Conservation (phyloP, 2,888 invertebrate species). For the Dastarcus helophoroides region DNA sequence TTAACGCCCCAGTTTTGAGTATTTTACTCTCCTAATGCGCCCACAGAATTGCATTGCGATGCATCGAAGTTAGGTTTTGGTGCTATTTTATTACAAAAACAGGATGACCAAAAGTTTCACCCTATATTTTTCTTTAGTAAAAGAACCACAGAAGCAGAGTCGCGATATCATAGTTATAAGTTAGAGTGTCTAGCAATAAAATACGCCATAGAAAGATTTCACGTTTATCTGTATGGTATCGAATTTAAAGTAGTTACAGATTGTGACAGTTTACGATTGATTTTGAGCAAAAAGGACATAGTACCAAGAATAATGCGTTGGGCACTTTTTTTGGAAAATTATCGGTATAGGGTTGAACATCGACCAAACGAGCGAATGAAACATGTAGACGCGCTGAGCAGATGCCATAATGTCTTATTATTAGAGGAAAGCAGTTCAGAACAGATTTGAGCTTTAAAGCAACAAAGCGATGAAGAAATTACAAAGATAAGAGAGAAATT, state of each 20-base stretch:
- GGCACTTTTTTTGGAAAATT: constrained; percentile 19
- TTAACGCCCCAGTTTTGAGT: constrained; percentile 19
- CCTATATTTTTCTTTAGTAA: constrained; percentile 27
- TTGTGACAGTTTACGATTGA: constrained; percentile 20
- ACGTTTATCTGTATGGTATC: constrained; percentile 21
- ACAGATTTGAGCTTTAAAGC: constrained; percentile 13
- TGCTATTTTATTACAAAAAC: constrained; percentile 24
- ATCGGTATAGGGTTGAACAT: constrained; percentile 16
- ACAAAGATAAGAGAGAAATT: constrained; percentile 13
- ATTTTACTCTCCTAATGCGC: constrained; percentile 22
- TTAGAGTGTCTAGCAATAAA: constrained; percentile 22
- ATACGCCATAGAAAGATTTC: constrained; percentile 20
- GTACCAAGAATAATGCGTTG: constrained; percentile 24
- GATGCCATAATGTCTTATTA: constrained; percentile 15
- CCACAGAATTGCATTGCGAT: constrained; percentile 28
- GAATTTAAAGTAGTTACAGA: constrained; percentile 23
- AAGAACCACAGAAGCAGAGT: constrained; percentile 20
- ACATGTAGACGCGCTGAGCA: constrained; percentile 25
- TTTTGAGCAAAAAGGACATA: constrained; percentile 22
- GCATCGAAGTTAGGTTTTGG: constrained; percentile 24
- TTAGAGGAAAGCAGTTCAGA: constrained; percentile 18
- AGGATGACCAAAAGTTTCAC: constrained; percentile 20
- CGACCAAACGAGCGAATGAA: constrained; percentile 16
- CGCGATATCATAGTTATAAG: constrained; percentile 27
- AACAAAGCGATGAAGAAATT: constrained; percentile 17